Evolutionary conservation across 2,888 invertebrate genomes (phyloP).

Genomic region (Chymomyza procnemis): DNA sequence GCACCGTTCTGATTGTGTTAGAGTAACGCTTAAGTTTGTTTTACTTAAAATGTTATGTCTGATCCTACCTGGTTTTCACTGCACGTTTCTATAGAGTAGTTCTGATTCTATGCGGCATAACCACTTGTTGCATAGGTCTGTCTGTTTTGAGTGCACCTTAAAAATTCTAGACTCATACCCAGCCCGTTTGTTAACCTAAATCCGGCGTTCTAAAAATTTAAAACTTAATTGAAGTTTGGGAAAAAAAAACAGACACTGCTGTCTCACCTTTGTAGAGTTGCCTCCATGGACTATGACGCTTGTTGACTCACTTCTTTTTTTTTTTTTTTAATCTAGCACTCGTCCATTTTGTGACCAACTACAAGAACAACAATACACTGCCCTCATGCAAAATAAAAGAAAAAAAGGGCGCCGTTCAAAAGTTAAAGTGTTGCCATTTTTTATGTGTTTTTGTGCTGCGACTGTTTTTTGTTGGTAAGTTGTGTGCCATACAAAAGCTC

Average conservation of each 20-base stretch:
- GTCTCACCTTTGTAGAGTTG: slow-evolving; percentile 8
- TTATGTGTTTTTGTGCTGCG: slow-evolving; percentile 23
- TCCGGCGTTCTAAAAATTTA: slow-evolving; percentile 10
- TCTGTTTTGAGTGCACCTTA: not conserved
- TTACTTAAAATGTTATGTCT: too few species aligned
- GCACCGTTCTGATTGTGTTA: too few species aligned
- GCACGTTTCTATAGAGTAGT: too few species aligned
- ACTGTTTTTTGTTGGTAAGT: slow-evolving; percentile 16
- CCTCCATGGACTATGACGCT: slow-evolving; percentile 10
- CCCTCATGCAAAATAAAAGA: slow-evolving; percentile 32
- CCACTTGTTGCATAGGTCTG: not conserved
- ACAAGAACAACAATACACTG: slow-evolving; percentile 9
- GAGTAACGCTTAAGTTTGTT: too few species aligned
- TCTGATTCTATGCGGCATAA: too few species aligned
- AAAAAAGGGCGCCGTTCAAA: slow-evolving; percentile 34
- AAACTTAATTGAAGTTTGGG: slow-evolving; percentile 42
- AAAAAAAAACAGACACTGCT: slow-evolving; percentile 5
- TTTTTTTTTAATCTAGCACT: too few species aligned
- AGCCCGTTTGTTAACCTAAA: not conserved
- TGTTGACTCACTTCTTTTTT: slow-evolving; percentile 5
- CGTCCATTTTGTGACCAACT: not conserved
- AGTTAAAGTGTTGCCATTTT: slow-evolving; percentile 48
- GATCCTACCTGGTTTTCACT: too few species aligned
- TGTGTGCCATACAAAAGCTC: slow-evolving; percentile 34
- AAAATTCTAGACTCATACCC: not conserved